Conservation (phyloP, 2,888 invertebrate genomes). For the Tachina grossa region DNA sequence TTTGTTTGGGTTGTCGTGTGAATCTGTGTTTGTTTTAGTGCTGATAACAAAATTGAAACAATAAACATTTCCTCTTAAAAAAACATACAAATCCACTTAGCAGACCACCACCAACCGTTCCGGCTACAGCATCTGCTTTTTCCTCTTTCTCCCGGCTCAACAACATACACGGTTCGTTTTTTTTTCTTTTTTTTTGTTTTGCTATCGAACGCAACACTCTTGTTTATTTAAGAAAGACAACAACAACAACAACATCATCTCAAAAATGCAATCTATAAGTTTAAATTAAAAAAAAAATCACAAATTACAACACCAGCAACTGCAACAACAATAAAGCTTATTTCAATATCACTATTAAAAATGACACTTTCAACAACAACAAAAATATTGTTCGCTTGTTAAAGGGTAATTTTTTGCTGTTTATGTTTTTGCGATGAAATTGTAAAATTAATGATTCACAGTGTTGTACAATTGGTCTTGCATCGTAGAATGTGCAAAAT, state of each 20-base stretch:
- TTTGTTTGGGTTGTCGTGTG: conserved; percentile 59
- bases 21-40: conserved; percentile 77
- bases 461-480: no score
- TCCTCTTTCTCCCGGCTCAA: conserved; percentile 3
- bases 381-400: background rate
- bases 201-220: conserved; percentile 6
- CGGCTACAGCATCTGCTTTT: conserved; percentile 59
- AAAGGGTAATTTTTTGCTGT: conserved; percentile 3
- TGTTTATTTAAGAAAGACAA: conserved; percentile 21
- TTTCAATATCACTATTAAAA: conserved; percentile 63
- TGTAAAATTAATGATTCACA: no score
- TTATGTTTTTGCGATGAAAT: no score
- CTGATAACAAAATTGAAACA: conserved; percentile 82
- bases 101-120: conserved; percentile 72
- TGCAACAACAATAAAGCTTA: conserved; percentile 49
- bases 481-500: no score
- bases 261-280: conserved; percentile 64
- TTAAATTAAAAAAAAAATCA: conserved; percentile 50
- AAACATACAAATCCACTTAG: conserved; percentile 82
- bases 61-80: conserved; percentile 81
- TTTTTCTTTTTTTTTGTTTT: background rate
- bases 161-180: background rate
- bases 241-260: conserved; percentile 53
- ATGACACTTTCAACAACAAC: conserved; percentile 57
- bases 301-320: conserved; percentile 52